Evolutionary conservation across 2,113 vertebrate genomes (phyloP), one percentile per base, ranked within the genome.

Genomic region (Xiphophorus maculatus): DNA sequence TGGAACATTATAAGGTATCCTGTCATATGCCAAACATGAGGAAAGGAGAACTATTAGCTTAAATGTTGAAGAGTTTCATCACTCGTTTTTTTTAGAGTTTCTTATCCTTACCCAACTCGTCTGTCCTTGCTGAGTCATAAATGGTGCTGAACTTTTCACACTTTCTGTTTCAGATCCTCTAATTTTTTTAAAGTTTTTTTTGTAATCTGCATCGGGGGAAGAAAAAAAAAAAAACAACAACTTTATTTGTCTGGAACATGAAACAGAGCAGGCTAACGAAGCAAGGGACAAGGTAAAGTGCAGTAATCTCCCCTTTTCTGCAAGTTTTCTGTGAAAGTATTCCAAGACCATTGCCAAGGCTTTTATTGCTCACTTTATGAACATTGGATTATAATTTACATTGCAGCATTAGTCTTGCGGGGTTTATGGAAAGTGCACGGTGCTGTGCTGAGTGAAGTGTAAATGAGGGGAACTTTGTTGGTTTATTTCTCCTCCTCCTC

Each of bases 321-420:
- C 74, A 84, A 83, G 63, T 76, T 67, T 65, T 66, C 70, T 76
- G 73, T 79, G 79, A 87, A 85, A 86, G 68, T 78, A 88, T 84
- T 85, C 80, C 77, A 80, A 84, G 75, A 85, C 74, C 51, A 29
- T 73, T 84, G 83, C 87, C 84, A 89, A 66, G 70, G 64, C 35
- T 83, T 88, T 91, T 88, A 91, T 87, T 86, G 70, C 83, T 66
- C 73, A 37, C 80, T 82, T 90, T 89, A 86, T 79, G 79, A 66
- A 76, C 58, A 79, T 67, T 86, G 76, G 78, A 87, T 84, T 87
- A 87, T 89, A 84, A 84, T 82, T 83, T 78, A 77, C 77, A 83
- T 86, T 82, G 72, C 81, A 81, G 73, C 81, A 87, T 85, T 88
- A 82, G 82, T 86, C 69, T 88, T 69, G 79, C 77, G 69, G 73